phyloP scores from a whole-genome alignment of 1,140 invertebrate species.

The Drosophila sechellia region DNA sequence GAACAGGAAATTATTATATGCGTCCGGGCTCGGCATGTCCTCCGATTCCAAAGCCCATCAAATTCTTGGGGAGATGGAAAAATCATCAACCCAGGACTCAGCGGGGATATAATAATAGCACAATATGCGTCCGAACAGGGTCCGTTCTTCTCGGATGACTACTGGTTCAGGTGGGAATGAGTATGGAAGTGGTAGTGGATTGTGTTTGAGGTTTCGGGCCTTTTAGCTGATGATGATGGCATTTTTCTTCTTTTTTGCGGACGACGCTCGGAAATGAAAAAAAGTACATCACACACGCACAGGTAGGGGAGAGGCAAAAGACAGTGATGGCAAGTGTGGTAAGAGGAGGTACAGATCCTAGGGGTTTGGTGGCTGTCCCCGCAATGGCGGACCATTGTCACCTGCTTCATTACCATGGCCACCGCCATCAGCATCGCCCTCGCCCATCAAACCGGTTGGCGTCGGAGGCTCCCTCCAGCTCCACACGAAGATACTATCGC shows the following conservation, averaged over 20 bases:
- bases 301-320: neutral
- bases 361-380: neutral
- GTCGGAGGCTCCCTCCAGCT: conserved; percentile 20
- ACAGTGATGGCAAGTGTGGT: neutral
- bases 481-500: conserved; percentile 53
- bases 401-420: neutral
- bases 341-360: neutral
- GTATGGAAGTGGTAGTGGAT: neutral
- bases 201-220: neutral
- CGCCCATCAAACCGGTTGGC: conserved; percentile 29
- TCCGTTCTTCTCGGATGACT: neutral
- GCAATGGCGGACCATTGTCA: neutral
- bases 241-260: neutral
- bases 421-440: conserved; percentile 32
- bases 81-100: neutral
- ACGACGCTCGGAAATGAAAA: neutral
- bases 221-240: neutral
- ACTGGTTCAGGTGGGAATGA: neutral
- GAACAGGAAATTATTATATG: conserved; percentile 83
- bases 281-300: neutral
- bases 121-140: conserved; percentile 7
- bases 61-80: conserved; percentile 10
- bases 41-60: neutral
- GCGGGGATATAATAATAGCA: conserved; percentile 36
- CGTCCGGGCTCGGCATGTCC: conserved; percentile 35